Evolutionary conservation across 2,888 invertebrate species (phyloP).

Genomic region (Merodon equestris): DNA sequence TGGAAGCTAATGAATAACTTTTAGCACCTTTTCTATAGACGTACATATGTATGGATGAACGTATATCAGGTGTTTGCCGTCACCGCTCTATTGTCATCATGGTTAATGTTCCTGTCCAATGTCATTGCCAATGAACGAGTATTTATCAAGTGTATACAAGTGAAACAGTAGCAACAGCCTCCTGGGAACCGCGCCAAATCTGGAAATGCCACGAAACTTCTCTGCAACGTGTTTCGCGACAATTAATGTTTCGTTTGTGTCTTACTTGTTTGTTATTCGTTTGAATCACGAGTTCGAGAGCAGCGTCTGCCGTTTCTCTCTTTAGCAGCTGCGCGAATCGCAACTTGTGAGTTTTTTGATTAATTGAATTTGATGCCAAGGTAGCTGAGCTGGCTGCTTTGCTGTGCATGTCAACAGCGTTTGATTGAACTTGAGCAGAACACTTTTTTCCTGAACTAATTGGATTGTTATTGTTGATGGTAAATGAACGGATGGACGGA

Average conservation of each 20-base stretch:
- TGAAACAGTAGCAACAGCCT: conserved; percentile 27
- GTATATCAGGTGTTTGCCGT: conserved; percentile 10
- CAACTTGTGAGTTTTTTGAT: conserved; percentile 54
- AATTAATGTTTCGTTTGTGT: conserved; percentile 40
- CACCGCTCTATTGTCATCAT: too few species aligned
- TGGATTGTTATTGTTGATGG: conserved; percentile 41
- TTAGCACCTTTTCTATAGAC: conserved; percentile 49
- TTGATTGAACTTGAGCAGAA: conserved; percentile 58
- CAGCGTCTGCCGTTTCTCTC: neutral
- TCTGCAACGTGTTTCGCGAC: conserved; percentile 58
- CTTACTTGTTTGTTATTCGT: conserved; percentile 9
- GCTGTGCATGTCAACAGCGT: conserved; percentile 53
- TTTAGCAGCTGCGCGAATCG: neutral
- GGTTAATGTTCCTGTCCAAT: conserved; percentile 49
- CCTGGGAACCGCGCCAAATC: conserved; percentile 64
- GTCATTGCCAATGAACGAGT: conserved; percentile 50
- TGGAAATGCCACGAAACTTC: conserved; percentile 60
- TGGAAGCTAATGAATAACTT: conserved; percentile 37
- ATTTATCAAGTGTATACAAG: neutral
- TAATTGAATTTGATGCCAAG: conserved; percentile 53
- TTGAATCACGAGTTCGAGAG: neutral
- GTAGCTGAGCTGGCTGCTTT: conserved; percentile 7
- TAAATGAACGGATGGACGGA: neutral
- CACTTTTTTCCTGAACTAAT: conserved; percentile 42
- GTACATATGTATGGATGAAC: conserved; percentile 21